Base-by-base conservation (phyloP, 1,140 invertebrate genomes). In the Eumeta japonica region DNA sequence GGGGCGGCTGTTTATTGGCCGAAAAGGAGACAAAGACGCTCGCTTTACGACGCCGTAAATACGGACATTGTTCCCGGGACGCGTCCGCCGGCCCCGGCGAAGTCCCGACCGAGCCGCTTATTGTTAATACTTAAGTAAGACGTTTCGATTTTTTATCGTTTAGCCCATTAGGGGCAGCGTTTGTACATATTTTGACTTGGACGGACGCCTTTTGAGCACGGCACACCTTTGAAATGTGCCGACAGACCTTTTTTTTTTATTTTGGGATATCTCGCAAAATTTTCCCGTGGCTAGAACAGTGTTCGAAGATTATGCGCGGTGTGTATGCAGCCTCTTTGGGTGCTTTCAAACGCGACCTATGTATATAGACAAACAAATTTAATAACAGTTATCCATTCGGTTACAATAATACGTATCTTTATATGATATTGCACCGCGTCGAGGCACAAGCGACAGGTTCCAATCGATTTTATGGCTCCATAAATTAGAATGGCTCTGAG, bases 181-280 rank as follows among this genome's bases (percentile, higher is more conserved):
- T 70, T 70, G 67, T 70, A 70, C 56, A 72, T 70, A 72, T 72
- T 72, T 72, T 72, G 67, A 72, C 67, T 60, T 12, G 29, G 2
- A 15, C 28, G 49, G 46, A 58, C 47, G 50, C 43, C 56, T 58
- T 53, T 59, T 57, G 39, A 49, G 35, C 41, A 51, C 17, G 11
- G 24, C 28, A 16, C 17, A 2, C 17, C 54, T 66, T 72, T 72
- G 59, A 55, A 28, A 24, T 35, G 9, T 29, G 48, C 63, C 63
- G 63, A 7, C 20, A 7, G 5, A 24, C 50, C 55, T 24, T 44
- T 50, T 55, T 52, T 36, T 50, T 24, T 7, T n/a, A 24, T 7
- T 7, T 7, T 7, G 20, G n/a, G 42, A 43, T 33, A 37, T 52
- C 58, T 66, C 46, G 61, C 62, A 56, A 68, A 61, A 58, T 44